Base-by-base conservation (phyloP, 2,797 vertebrate species). In the Sus cebifrons region DNA sequence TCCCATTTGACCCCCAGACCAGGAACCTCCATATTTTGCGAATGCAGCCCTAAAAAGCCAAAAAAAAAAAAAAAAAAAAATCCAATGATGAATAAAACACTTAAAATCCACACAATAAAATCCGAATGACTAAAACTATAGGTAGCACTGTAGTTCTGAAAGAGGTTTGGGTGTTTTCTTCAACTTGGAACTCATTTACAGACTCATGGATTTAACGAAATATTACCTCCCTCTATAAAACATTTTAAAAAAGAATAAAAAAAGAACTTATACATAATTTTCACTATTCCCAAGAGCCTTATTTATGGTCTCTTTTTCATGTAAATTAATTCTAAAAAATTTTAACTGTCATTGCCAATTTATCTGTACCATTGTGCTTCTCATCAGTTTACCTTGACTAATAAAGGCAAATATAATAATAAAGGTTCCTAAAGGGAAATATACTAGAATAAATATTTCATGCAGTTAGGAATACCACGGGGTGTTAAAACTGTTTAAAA, bases 311-410 rank as follows among this genome's bases (percentile, higher is more conserved):
- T 91, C 14, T 67, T 90, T 32, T 60, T 64, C 60, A 91, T 13
- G 1, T 64, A 64, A 91, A 94, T 89, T 78, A 74, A 88, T 96
- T 81, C 67, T 77, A 18, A 89, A 87, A 77, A 82, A 68, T 3
- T 25, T 11, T 77, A 49, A 27, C 40, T 52, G 49, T 78, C 74
- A 60, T 85, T 81, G 52, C 15, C 44, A 65, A 65, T 70, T 12
- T 70, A 75, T 70, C 78, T 67, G 73, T 56, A 65, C 82, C 44
- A 52, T 32, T 2, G 1, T 70, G 65, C 17, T 20, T 65, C 62
- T 65, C 65, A 65, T 77, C 52, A 81, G 5, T 40, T 81, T 52
- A 49, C 44, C 25, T 14, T 54, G 16, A 83, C 32, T 65, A 64
- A 56, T 73, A 93, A 73, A 32, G 87, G 12, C 73, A 36, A 36